A percentile compares a stretch with the other conserved stretches of the same genome.
These are phyloP conservation scores for Pseudomyrmex sp. DNA, from an alignment of 1,140 invertebrate species.

Conservation along the genomic window DNA sequence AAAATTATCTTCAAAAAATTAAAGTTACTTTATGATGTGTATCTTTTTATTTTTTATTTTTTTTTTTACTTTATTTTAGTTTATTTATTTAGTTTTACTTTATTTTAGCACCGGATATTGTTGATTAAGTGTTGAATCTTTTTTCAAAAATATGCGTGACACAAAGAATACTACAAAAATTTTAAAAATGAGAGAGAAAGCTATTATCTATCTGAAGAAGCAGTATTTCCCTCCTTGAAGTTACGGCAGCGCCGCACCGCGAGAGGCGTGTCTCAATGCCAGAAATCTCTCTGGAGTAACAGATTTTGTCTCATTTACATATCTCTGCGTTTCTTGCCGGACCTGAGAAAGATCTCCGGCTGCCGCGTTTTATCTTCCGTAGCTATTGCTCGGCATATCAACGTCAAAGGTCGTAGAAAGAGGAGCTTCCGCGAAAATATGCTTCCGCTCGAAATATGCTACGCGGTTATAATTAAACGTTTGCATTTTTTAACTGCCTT, in stretches of 20 bases:
- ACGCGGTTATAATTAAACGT: conserved; percentile 66
- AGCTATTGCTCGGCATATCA: conserved; percentile 23
- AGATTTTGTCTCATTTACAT: conserved; percentile 45
- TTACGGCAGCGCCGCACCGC: not conserved
- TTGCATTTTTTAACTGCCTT: conserved; percentile 76
- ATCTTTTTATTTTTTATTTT: too few species aligned
- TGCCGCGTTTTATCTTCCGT: conserved; percentile 22
- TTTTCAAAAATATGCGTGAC: too few species aligned
- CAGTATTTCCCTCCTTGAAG: not conserved
- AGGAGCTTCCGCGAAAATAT: not conserved
- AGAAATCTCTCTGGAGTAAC: conserved; percentile 26
- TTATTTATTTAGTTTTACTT: too few species aligned
- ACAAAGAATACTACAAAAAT: not conserved
- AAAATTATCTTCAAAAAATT: too few species aligned
- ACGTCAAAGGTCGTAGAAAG: conserved; percentile 40
- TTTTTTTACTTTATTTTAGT: too few species aligned
- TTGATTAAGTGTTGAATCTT: too few species aligned
- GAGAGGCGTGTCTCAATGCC: not conserved
- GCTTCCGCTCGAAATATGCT: conserved; percentile 5
- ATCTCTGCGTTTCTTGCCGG: conserved; percentile 9
- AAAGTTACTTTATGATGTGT: too few species aligned
- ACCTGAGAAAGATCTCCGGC: conserved; percentile 7
- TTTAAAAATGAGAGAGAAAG: not conserved
- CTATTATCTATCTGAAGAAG: not conserved
- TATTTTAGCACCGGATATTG: too few species aligned